These are phyloP conservation scores for Drosophila oshimai DNA, from an alignment of 1,140 invertebrate species.

Conservation along the genomic window DNA sequence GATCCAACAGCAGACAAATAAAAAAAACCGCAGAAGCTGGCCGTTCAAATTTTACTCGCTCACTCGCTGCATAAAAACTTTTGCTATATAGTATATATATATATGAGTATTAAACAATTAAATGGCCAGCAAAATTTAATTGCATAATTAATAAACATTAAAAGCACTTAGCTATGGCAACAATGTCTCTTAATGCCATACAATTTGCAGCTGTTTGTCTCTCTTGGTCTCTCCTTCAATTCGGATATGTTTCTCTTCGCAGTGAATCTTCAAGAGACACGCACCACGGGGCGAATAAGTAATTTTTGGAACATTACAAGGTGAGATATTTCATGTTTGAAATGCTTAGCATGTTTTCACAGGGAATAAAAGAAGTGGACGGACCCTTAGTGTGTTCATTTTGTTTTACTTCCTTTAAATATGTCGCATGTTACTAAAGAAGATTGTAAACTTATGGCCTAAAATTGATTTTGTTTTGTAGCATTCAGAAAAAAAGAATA, in stretches of 20 bases:
- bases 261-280: constrained; percentile 45
- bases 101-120: constrained; percentile 66
- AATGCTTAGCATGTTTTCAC: not conserved
- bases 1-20: constrained; percentile 15
- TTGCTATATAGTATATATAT: not conserved
- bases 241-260: not conserved
- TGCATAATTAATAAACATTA: constrained; percentile 81
- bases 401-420: not conserved
- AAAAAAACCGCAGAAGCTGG: constrained; percentile 16
- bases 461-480: no score
- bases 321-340: not conserved
- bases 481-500: no score
- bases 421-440: not conserved
- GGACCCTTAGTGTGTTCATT: not conserved
- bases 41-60: constrained; percentile 3
- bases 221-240: not conserved
- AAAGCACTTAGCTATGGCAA: constrained; percentile 76
- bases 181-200: constrained; percentile 68
- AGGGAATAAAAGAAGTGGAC: not conserved
- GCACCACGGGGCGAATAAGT: constrained; percentile 45
- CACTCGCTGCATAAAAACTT: not conserved
- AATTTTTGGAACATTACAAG: constrained; percentile 20
- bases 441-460: no score
- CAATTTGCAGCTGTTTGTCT: constrained; percentile 56
- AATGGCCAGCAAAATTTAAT: constrained; percentile 75